Base-by-base conservation (phyloP, 2,113 vertebrate genomes). In the Anolis carolinensis region DNA sequence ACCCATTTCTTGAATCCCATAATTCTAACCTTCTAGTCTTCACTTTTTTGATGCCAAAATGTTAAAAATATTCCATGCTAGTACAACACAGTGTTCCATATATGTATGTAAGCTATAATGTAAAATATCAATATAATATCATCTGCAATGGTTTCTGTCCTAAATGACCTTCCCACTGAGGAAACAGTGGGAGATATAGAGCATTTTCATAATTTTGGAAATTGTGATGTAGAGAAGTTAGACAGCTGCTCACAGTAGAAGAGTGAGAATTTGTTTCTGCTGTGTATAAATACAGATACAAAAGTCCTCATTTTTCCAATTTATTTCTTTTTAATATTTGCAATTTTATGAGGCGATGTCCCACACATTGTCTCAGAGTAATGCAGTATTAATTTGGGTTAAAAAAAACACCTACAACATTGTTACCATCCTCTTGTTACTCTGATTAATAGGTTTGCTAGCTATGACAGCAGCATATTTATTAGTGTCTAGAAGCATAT, bases 21-120 rank as follows among this genome's bases (percentile, higher is more conserved):
- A 87, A 91, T 14, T 81, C 78, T 88, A 70, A 55, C n/a, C 32
- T 52, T 83, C 77, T 23, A 11, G n/a, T 44, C 34, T 75, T 44
- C 13, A 23, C 0, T 44, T 30, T 63, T 30, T 65, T 39, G 23
- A 2, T 48, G 39, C 8, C 23, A 52, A 0, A 0, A 2, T 87
- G 86, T 30, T 73, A 73, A 76, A 74, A 65, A 72, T 21, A 65
- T 27, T 27, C 71, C 8, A 36, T 73, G 50, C 34, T 30, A 27
- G 21, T 32, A 13, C 36, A 89, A 92, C 79, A 90, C 6, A 67
- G 0, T 89, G 73, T 10, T 8, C 30, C 34, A 36, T 84, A 21
- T 30, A 39, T 70, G 20, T 79, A 77, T 34, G 16, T 48, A 59
- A 59, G 13, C 62, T 23, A 18, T 79, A 84, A 30, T 81, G 79